phyloP scores from a whole-genome alignment of 2,797 vertebrate species.

The Channallabes apus region DNA sequence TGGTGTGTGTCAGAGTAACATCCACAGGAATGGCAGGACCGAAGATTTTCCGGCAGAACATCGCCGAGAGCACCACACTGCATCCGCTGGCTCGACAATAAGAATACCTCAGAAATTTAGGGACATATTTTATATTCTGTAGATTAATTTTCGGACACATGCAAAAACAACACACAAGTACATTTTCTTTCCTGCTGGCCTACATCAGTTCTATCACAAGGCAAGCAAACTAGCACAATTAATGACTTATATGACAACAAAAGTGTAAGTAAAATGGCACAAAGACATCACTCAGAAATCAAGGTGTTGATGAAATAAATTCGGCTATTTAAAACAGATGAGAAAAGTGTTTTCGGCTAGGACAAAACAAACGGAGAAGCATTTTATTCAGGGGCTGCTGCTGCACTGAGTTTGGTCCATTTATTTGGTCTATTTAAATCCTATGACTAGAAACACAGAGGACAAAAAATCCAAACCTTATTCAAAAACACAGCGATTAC shows the following conservation, averaged over 20 bases:
- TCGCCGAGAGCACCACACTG: too few relatives aligned
- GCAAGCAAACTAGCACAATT: slow-evolving; percentile 25
- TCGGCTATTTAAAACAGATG: background rate
- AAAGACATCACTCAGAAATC: slow-evolving; percentile 13
- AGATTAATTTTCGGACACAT: background rate
- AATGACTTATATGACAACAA: background rate
- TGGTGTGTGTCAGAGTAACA: too few relatives aligned
- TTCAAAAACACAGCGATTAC: slow-evolving; percentile 51
- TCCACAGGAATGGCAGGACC: too few relatives aligned
- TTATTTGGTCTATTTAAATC: slow-evolving; percentile 48
- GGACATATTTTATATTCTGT: slow-evolving; percentile 1
- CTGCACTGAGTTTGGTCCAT: slow-evolving; percentile 63
- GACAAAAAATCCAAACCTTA: slow-evolving; percentile 46
- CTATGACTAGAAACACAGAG: slow-evolving; percentile 46
- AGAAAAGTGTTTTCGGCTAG: background rate
- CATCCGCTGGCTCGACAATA: background rate
- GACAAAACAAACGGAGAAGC: slow-evolving; percentile 6
- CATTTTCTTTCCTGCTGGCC: background rate
- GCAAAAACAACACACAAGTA: background rate
- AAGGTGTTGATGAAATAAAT: background rate
- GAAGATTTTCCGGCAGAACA: too few relatives aligned
- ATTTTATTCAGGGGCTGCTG: slow-evolving; percentile 15
- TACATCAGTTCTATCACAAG: slow-evolving; percentile 24
- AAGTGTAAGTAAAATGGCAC: slow-evolving; percentile 20
- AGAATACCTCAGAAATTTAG: background rate